Base-by-base conservation (phyloP, 2,888 invertebrate species). In the Abrostola triplasia region DNA sequence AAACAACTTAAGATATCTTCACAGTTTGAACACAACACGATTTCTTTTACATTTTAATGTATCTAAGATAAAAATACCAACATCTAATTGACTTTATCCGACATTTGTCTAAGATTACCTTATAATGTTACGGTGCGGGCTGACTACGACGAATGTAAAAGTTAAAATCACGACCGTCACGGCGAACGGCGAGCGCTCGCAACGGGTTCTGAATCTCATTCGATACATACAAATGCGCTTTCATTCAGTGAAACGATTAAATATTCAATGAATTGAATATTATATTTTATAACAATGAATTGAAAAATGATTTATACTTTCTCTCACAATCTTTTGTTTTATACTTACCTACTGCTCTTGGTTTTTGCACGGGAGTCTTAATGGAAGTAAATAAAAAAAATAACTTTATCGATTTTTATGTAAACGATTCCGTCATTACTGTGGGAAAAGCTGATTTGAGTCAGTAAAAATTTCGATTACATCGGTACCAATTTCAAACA, bases 51-150 rank as follows among this genome's bases (percentile, higher is more conserved):
- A 77, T 77, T 70, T 59, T 66, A 73, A 77, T 70, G 60, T 65
- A 70, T 50, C 69, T 62, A 50, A 79, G 77, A 77, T 76, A 73
- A 79, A 77, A 79, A 77, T 77, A 79, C 79, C 67, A 70, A 70
- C 79, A 73, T 73, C 79, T 79, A 79, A 79, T 77, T 79, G 70
- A 76, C 76, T 79, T 70, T 65, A 69, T 70, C 76, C 63, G 51
- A 73, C 76, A 77, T 76, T 79, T 71, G 73, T 71, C 70, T 79
- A 77, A 76, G 75, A 79, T 79, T 79, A 79, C 79, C 61, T 73
- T 75, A 73, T 69, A 69, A 76, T 41, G 55, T 44, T 62, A 51
- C 59, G 13, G 57, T 69, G 50, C 76, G 64, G 67, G 12, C 44
- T 79, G 42, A 37, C 53, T 65, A 64, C 48, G 70, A 11, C 59